Evolutionary conservation across 2,113 vertebrate species (phyloP).

Genomic region (Chrysochloris asiatica): DNA sequence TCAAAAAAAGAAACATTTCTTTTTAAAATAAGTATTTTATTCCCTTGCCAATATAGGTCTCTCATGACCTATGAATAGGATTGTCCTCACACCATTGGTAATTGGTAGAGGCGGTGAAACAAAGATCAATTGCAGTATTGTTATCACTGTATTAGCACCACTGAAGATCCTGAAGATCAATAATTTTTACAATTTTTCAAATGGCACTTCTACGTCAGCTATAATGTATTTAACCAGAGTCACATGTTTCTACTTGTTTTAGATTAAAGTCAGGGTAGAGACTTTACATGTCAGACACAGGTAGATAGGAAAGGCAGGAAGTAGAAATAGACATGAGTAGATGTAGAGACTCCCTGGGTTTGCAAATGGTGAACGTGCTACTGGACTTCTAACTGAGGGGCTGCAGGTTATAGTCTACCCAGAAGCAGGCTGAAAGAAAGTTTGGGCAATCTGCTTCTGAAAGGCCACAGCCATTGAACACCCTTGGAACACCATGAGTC

Average conservation of each 20-base stretch:
- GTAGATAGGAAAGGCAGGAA: background rate
- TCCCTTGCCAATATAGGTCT: background rate
- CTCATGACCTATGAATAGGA: background rate
- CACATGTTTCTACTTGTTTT: background rate
- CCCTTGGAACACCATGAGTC: background rate
- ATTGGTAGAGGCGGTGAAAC: background rate
- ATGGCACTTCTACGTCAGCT: background rate
- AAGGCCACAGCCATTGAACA: background rate
- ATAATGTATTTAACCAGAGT: background rate
- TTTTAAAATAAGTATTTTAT: background rate
- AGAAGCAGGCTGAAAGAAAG: background rate
- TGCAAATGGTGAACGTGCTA: background rate
- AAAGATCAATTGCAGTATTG: background rate
- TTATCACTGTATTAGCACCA: background rate
- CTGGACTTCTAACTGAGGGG: background rate
- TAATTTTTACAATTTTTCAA: background rate
- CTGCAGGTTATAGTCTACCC: background rate
- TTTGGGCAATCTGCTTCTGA: background rate
- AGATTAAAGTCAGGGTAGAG: background rate
- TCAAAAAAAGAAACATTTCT: background rate
- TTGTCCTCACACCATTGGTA: background rate
- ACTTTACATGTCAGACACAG: background rate
- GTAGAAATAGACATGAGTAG: background rate
- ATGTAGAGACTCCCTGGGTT: background rate
- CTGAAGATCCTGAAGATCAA: background rate